Conservation (phyloP, 2,797 vertebrate species). For the Labroides dimidiatus region DNA sequence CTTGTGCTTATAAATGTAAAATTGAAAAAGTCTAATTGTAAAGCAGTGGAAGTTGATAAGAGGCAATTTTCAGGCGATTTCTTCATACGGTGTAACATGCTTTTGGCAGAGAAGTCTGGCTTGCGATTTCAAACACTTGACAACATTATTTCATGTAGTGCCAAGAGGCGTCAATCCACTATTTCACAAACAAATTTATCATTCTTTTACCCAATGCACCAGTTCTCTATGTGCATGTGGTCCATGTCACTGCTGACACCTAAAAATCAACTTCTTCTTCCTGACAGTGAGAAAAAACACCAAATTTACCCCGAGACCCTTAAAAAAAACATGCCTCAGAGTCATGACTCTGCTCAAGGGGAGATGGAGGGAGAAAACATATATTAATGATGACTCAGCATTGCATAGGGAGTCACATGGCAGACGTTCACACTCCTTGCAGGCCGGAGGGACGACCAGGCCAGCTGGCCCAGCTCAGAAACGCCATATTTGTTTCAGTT, state of each 20-base stretch:
- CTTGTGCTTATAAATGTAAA: constrained; percentile 21
- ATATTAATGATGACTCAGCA: constrained; percentile 60
- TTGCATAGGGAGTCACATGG: constrained; percentile 40
- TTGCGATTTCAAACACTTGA: constrained; percentile 24
- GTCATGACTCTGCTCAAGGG: constrained; percentile 41
- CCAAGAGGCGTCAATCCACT: constrained; percentile 33
- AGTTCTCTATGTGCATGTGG: constrained; percentile 20
- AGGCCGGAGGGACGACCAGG: constrained; percentile 8
- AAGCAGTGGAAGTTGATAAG: constrained; percentile 16
- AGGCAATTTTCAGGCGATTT: constrained; percentile 23
- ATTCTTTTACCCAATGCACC: constrained; percentile 3
- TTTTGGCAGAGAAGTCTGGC: constrained; percentile 17
- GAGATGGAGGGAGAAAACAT: constrained; percentile 16
- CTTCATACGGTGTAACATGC: constrained; percentile 10
- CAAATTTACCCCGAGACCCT: background rate
- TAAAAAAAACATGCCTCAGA: constrained; percentile 45
- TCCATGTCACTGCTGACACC: constrained; percentile 6
- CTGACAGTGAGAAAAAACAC: background rate
- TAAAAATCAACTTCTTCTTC: constrained; percentile 19
- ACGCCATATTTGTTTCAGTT: constrained; percentile 40
- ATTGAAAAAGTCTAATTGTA: constrained; percentile 11
- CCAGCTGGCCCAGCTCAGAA: constrained; percentile 53
- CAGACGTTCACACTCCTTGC: constrained; percentile 36
- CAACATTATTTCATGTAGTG: constrained; percentile 26
- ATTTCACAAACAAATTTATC: constrained; percentile 31